These are phyloP conservation scores for Lordiphosa mommai DNA, from an alignment of 1,140 invertebrate genomes.

Conservation along the genomic window DNA sequence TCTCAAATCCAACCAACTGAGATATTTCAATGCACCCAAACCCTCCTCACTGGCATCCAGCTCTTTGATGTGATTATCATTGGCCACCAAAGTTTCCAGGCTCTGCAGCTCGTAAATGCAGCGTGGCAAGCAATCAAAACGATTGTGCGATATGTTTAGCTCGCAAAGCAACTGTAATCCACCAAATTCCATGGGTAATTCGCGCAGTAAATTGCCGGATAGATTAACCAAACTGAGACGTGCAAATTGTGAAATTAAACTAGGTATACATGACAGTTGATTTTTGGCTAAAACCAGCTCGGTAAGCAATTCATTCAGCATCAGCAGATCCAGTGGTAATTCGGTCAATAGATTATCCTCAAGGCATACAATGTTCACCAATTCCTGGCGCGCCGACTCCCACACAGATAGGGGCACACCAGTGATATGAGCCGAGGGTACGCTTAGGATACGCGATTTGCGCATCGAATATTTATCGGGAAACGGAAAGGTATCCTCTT, in stretches of 20 bases:
- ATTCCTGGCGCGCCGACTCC: conserved; percentile 30
- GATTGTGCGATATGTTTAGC: conserved; percentile 50
- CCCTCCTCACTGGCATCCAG: conserved; percentile 84
- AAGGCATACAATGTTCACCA: conserved; percentile 35
- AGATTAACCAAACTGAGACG: conserved; percentile 18
- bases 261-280: conserved; percentile 30
- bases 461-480: conserved; percentile 57
- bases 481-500: not conserved
- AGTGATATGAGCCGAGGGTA: conserved; percentile 6
- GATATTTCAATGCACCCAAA: conserved; percentile 83
- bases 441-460: conserved; percentile 18
- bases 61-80: conserved; percentile 85
- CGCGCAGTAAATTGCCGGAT: conserved; percentile 36
- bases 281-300: conserved; percentile 32
- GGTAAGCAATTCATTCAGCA: conserved; percentile 28
- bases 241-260: conserved; percentile 47
- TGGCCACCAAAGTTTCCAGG: conserved; percentile 21
- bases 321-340: conserved; percentile 23
- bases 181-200: conserved; percentile 41
- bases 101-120: conserved; percentile 41
- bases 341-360: conserved; percentile 28
- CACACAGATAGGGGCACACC: conserved; percentile 30
- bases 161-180: conserved; percentile 21
- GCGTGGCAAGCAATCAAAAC: conserved; percentile 25
- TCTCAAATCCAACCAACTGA: conserved; percentile 87